Conservation (phyloP, 2,113 vertebrate species). For the Charadrius vociferus region DNA sequence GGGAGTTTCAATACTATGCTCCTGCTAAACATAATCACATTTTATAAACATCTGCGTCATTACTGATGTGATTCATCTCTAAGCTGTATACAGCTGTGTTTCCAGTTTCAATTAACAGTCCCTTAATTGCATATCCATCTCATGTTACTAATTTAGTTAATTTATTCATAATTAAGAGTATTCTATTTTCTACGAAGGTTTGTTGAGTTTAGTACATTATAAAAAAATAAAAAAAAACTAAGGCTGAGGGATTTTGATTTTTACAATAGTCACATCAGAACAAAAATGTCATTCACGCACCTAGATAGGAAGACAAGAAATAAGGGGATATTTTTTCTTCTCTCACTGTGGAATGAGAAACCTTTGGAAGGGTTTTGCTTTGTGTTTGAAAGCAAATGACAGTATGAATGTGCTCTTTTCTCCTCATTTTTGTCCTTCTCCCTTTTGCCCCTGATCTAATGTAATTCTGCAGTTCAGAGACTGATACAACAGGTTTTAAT, state of each 20-base stretch:
- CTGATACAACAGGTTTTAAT: constrained; percentile 33
- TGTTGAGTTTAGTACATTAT: constrained; percentile 70
- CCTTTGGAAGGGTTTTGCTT: constrained; percentile 45
- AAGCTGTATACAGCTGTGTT: constrained; percentile 84
- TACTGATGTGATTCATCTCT: constrained; percentile 82
- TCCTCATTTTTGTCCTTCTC: constrained; percentile 17
- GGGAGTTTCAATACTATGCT: constrained; percentile 73
- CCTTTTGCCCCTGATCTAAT: background rate
- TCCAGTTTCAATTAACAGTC: constrained; percentile 83
- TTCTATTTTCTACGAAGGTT: constrained; percentile 80
- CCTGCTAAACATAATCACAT: constrained; percentile 82
- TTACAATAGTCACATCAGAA: constrained; percentile 72
- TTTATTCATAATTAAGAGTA: constrained; percentile 87
- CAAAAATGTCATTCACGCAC: constrained; percentile 58
- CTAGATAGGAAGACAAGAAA: constrained; percentile 58
- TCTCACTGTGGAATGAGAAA: constrained; percentile 44
- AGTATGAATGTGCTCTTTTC: background rate
- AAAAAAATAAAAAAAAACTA: constrained; percentile 67
- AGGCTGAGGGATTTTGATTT: constrained; percentile 62
- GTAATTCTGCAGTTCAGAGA: constrained; percentile 1
- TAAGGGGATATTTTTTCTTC: constrained; percentile 22
- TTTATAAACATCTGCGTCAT: constrained; percentile 85
- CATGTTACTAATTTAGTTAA: constrained; percentile 85
- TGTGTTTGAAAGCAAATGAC: constrained; percentile 55
- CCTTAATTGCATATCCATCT: constrained; percentile 84